Evolutionary conservation across 2,888 invertebrate species (phyloP).

Genomic region (Tenthredo mesomela): DNA sequence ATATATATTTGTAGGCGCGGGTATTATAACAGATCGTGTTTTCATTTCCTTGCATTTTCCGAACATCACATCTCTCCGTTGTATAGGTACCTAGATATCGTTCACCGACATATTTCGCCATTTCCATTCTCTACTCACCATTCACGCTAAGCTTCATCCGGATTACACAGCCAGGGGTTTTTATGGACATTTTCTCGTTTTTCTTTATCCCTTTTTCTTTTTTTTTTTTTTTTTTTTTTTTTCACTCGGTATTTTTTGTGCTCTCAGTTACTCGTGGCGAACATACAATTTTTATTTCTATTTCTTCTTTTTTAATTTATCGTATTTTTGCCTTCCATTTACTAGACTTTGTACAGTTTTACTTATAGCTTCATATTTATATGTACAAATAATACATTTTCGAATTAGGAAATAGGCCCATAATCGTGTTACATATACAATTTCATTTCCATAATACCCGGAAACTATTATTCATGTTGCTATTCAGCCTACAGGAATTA

Average conservation of each 20-base stretch:
- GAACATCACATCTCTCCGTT: neutral
- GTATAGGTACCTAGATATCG: conserved; percentile 14
- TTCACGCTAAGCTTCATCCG: conserved; percentile 75
- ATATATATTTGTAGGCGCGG: neutral
- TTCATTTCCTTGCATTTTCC: conserved; percentile 40
- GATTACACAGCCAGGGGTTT: conserved; percentile 73
- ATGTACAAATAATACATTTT: too few relatives aligned
- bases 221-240: neutral
- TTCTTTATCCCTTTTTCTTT: neutral
- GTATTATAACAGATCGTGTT: neutral
- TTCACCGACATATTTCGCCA: conserved; percentile 41
- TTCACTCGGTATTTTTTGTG: neutral
- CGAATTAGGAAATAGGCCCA: neutral
- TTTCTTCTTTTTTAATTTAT: conserved; percentile 47
- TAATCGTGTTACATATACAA: neutral
- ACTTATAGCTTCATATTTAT: neutral
- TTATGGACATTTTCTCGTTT: conserved; percentile 65
- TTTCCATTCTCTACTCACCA: conserved; percentile 57
- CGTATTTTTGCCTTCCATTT: conserved; percentile 62
- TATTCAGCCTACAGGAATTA: neutral
- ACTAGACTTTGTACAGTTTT: neutral
- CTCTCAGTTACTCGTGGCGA: conserved; percentile 5
- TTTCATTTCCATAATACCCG: neutral
- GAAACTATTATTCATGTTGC: neutral
- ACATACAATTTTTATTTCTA: conserved; percentile 18